Percentiles rank a stretch among this genome's conserved stretches.
Evolutionary conservation across 2,797 vertebrate genomes (phyloP).

Genomic region (Arnoldichthys spilopterus): DNA sequence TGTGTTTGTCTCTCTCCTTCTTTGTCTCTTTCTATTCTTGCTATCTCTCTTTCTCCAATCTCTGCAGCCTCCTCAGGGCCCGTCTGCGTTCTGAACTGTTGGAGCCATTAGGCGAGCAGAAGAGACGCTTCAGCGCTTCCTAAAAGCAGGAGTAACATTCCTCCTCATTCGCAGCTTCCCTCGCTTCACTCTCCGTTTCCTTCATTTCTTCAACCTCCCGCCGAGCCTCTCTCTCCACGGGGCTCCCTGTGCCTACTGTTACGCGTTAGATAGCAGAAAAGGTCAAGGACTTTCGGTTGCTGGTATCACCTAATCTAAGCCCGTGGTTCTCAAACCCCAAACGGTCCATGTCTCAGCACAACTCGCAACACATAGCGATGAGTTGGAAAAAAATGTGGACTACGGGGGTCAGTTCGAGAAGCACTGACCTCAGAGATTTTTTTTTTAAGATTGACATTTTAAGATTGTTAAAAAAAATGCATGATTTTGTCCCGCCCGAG

Average conservation of each 20-base stretch:
- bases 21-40: slow-evolving; percentile 65
- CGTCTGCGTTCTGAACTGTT: slow-evolving; percentile 89
- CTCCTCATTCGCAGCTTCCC: slow-evolving; percentile 56
- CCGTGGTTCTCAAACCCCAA: no score
- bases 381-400: no score
- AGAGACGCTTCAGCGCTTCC: slow-evolving; percentile 88
- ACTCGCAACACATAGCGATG: no score
- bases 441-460: slow-evolving; percentile 40
- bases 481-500: slow-evolving; percentile 42
- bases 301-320: neutral
- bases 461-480: slow-evolving; percentile 24
- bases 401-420: no score
- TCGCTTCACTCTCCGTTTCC: slow-evolving; percentile 40
- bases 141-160: slow-evolving; percentile 86
- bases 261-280: slow-evolving; percentile 29
- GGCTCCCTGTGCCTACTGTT: slow-evolving; percentile 32
- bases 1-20: slow-evolving; percentile 67
- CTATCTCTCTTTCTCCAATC: slow-evolving; percentile 68
- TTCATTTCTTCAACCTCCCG: slow-evolving; percentile 28
- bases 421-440: neutral
- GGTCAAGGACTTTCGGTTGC: neutral
- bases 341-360: no score
- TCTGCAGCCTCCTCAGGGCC: slow-evolving; percentile 92
- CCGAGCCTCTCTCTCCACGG: slow-evolving; percentile 23
- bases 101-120: slow-evolving; percentile 84